These are phyloP conservation scores for Theonella swinhoei DNA, from an alignment of 37 sponge, comb jelly and placozoan species.

Conservation along the genomic window DNA sequence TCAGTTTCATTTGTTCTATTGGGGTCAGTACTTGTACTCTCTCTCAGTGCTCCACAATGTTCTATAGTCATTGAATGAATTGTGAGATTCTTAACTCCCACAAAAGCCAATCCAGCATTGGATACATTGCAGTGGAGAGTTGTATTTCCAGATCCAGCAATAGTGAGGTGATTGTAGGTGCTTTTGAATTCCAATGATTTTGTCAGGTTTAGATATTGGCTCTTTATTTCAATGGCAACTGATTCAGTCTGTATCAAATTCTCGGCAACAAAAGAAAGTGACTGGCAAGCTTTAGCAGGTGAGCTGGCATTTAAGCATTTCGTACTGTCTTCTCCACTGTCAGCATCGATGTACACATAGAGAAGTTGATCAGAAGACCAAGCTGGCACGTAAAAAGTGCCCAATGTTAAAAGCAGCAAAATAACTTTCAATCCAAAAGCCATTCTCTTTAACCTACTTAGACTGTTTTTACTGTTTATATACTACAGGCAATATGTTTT, in stretches of 20 bases:
- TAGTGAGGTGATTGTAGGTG: neutral
- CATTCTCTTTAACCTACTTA: no score
- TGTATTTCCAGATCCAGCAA: neutral
- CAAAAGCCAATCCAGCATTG: neutral
- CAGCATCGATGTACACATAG: neutral
- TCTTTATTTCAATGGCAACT: neutral
- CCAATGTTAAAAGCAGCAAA: no score
- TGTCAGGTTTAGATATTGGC: neutral
- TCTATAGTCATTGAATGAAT: neutral
- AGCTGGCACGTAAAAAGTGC: no score
- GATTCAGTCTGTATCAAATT: neutral
- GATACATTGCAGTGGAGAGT: neutral
- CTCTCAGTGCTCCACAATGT: constrained; percentile 1
- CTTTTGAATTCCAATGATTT: neutral
- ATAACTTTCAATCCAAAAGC: no score
- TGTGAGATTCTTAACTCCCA: neutral
- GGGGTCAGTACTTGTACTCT: neutral
- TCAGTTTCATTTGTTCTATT: neutral
- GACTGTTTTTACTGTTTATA: no score
- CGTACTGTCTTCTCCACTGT: neutral
- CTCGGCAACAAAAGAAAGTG: neutral
- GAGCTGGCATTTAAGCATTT: neutral
- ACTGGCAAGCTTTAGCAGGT: neutral
- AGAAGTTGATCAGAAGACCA: no score
- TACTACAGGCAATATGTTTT: no score